These are phyloP conservation scores for Drosophila seclusa DNA, from an alignment of 2,888 invertebrate genomes.

Conservation along the genomic window DNA sequence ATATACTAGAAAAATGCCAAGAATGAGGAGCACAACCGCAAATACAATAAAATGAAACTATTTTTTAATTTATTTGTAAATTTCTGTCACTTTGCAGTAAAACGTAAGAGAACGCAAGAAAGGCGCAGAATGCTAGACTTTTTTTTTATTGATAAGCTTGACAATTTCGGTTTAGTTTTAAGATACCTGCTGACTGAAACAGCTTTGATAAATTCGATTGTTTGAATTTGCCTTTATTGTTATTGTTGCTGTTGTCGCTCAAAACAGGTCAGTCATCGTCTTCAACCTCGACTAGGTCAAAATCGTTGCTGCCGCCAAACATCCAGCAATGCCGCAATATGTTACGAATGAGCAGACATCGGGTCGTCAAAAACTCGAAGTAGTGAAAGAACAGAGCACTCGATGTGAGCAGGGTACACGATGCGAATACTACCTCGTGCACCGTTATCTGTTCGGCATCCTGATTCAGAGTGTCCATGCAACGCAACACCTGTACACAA, in stretches of 20 bases:
- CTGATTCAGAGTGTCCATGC: conserved; percentile 82
- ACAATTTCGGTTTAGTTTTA: conserved; percentile 29
- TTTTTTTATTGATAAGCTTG: conserved; percentile 21
- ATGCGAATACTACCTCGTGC: conserved; percentile 72
- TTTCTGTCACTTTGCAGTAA: not conserved
- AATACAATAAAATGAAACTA: not conserved
- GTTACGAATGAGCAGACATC: conserved; percentile 77
- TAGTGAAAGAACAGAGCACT: conserved; percentile 83
- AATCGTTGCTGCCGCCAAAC: conserved; percentile 82
- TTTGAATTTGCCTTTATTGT: not conserved
- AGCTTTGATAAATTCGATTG: not conserved
- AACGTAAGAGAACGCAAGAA: not conserved
- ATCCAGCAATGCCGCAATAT: conserved; percentile 84
- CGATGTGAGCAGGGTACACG: conserved; percentile 78
- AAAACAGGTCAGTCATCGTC: conserved; percentile 79
- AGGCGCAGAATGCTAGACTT: conserved; percentile 7
- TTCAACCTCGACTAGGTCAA: conserved; percentile 70
- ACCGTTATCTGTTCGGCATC: conserved; percentile 72
- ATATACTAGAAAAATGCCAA: not conserved
- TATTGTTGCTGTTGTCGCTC: conserved; percentile 2
- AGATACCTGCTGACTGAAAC: not conserved
- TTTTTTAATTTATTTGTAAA: not conserved
- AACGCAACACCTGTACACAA: conserved; percentile 75
- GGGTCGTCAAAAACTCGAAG: conserved; percentile 82
- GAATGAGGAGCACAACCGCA: not conserved